These are phyloP conservation scores for Drosophila ananassae DNA, from an alignment of 1,140 invertebrate genomes.

Conservation along the genomic window DNA sequence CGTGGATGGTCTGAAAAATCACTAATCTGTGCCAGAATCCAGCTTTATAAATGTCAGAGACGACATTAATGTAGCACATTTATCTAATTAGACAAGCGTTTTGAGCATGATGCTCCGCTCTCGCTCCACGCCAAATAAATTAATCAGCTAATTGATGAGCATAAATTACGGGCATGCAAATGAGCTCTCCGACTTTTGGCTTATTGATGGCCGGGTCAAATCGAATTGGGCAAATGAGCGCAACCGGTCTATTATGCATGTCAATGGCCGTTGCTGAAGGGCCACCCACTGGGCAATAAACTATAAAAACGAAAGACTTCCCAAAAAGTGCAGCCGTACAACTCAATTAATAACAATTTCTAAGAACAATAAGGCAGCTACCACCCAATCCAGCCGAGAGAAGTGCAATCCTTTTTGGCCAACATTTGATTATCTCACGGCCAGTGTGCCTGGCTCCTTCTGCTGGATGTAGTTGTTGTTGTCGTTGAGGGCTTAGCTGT, in stretches of 20 bases:
- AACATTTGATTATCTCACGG: slow-evolving; percentile 71
- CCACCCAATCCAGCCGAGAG: background rate
- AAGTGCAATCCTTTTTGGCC: slow-evolving; percentile 40
- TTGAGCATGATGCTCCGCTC: slow-evolving; percentile 37
- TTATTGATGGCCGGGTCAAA: slow-evolving; percentile 68
- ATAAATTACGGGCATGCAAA: slow-evolving; percentile 77
- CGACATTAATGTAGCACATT: slow-evolving; percentile 79
- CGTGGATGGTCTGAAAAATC: slow-evolving; percentile 13
- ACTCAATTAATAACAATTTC: slow-evolving; percentile 83
- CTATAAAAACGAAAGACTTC: slow-evolving; percentile 17
- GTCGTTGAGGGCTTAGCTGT: too few species aligned
- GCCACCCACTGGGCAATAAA: slow-evolving; percentile 56
- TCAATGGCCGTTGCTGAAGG: slow-evolving; percentile 22
- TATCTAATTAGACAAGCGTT: slow-evolving; percentile 82
- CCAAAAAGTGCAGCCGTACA: slow-evolving; percentile 40
- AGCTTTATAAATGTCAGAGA: slow-evolving; percentile 75
- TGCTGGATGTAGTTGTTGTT: slow-evolving; percentile 25
- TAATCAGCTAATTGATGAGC: slow-evolving; percentile 81
- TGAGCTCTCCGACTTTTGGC: slow-evolving; percentile 25
- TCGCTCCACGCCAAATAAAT: slow-evolving; percentile 74
- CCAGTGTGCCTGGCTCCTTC: slow-evolving; percentile 26
- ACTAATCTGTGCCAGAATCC: slow-evolving; percentile 35
- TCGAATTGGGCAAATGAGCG: slow-evolving; percentile 70
- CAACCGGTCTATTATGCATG: slow-evolving; percentile 12
- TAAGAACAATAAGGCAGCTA: slow-evolving; percentile 66